Evolutionary conservation across 1,140 invertebrate species (phyloP).

Genomic region (Drosophila nannoptera): DNA sequence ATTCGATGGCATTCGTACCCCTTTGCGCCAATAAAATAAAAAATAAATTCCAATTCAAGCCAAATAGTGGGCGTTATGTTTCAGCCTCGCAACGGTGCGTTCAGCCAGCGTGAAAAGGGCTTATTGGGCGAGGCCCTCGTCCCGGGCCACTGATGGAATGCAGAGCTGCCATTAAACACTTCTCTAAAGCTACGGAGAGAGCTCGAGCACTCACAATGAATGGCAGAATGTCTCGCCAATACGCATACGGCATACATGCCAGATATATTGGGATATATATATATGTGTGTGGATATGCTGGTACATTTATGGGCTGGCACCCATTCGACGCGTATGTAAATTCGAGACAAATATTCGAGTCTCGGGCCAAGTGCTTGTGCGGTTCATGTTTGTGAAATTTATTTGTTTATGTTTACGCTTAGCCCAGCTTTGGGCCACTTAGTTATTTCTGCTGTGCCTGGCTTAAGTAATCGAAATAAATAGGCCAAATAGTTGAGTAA

Average conservation of each 20-base stretch:
- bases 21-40: conserved; percentile 15
- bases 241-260: no score
- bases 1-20: conserved; percentile 49
- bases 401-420: conserved; percentile 39
- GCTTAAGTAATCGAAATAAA: conserved; percentile 71
- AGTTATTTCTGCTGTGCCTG: conserved; percentile 49
- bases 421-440: conserved; percentile 32
- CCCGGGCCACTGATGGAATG: neutral
- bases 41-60: neutral
- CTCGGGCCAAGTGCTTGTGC: neutral
- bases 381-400: neutral
- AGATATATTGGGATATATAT: no score
- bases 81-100: neutral
- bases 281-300: neutral
- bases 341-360: neutral
- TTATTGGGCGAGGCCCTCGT: neutral
- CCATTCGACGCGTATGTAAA: no score
- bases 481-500: conserved; percentile 14
- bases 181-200: no score
- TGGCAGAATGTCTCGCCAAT: no score
- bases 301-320: neutral
- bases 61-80: neutral
- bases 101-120: neutral
- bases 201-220: no score
- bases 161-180: neutral